These are phyloP conservation scores for Phthorimaea operculella DNA, from an alignment of 1,140 invertebrate species.

Conservation along the genomic window DNA sequence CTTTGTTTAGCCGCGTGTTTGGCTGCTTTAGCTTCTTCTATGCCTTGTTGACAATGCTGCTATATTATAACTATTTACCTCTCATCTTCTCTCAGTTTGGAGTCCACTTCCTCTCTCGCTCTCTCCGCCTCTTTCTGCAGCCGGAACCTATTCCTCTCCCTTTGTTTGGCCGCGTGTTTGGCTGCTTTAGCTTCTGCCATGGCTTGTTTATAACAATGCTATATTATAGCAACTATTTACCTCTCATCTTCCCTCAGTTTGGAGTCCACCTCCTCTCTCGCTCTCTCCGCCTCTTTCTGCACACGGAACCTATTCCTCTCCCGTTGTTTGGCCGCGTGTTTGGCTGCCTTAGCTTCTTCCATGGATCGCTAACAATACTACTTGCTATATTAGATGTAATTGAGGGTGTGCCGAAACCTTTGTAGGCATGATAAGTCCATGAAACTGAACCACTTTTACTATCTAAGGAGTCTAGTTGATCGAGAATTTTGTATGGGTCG, in stretches of 20 bases:
- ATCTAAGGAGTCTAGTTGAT: too few species aligned
- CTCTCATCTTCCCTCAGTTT: conserved; percentile 55
- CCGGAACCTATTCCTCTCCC: conserved; percentile 28
- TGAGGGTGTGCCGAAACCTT: too few species aligned
- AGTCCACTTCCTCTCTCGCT: conserved; percentile 61
- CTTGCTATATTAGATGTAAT: too few species aligned
- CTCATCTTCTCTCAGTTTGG: conserved; percentile 56
- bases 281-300: conserved; percentile 39
- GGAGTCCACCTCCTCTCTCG: conserved; percentile 62
- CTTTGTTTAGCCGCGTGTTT: conserved; percentile 39
- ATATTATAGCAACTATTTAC: conserved; percentile 24
- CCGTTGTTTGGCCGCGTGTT: conserved; percentile 35
- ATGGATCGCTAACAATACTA: conserved; percentile 53
- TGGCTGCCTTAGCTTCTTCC: conserved; percentile 52
- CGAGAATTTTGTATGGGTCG: too few species aligned
- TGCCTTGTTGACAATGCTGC: conserved; percentile 55
- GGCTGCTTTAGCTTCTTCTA: conserved; percentile 50
- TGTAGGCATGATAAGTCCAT: too few species aligned
- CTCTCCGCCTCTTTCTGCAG: conserved; percentile 38
- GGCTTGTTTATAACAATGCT: too few species aligned
- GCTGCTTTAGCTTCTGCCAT: conserved; percentile 52
- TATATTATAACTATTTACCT: too few species aligned
- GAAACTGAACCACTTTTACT: too few species aligned
- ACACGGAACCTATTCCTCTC: conserved; percentile 30
- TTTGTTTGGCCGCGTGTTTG: conserved; percentile 37